Evolutionary conservation across 2,113 vertebrate genomes (phyloP).

Genomic region (Cisticola juncidis): DNA sequence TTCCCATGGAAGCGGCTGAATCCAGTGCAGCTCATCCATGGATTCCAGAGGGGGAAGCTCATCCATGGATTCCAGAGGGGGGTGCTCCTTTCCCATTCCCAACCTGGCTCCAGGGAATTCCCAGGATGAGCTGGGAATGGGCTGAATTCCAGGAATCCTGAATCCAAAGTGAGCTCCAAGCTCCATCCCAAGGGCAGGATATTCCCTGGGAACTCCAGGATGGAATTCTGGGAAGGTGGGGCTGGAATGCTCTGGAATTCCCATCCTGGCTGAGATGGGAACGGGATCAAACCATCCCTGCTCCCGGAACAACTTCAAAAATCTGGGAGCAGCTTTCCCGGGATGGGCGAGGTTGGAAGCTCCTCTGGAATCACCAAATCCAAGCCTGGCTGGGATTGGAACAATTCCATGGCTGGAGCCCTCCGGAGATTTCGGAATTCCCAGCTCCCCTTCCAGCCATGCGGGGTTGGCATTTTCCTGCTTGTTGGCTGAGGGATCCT

Average conservation of each 20-base stretch:
- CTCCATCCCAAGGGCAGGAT: too few relatives aligned
- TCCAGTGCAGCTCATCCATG: background rate
- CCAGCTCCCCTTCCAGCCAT: accelerated
- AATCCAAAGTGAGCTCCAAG: background rate
- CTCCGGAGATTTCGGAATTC: accelerated
- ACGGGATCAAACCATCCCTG: background rate
- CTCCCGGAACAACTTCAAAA: accelerated
- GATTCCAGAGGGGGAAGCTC: background rate
- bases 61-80: background rate
- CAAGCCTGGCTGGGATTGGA: background rate
- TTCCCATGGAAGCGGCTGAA: background rate
- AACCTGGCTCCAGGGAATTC: background rate
- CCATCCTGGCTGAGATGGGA: background rate
- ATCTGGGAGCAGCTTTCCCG: accelerated
- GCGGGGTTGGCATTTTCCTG: background rate
- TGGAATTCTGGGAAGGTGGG: background rate
- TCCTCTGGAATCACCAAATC: background rate
- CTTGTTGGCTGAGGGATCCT: background rate
- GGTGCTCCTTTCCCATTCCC: background rate
- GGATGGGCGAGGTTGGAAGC: background rate
- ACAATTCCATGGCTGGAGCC: background rate
- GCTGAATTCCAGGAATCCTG: background rate
- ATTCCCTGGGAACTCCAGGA: accelerated
- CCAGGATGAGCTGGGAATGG: background rate
- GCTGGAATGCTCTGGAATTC: background rate